A percentile compares a stretch with the other conserved stretches of the same genome.
Evolutionary conservation across 1,140 invertebrate species (phyloP).

Genomic region (Drosophila sechellia): DNA sequence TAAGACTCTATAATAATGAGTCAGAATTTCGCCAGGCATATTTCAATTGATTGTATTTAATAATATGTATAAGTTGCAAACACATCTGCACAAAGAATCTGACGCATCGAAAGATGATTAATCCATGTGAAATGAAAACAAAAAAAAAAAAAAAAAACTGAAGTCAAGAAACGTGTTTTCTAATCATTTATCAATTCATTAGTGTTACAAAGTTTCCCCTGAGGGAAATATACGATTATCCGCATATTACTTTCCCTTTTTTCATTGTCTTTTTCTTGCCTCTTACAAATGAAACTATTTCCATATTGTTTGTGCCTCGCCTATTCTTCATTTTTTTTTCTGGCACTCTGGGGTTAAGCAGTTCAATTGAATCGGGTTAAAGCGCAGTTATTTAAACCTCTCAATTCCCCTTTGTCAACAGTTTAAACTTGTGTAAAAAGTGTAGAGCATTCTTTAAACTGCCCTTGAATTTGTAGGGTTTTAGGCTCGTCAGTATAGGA

Average conservation of each 20-base stretch:
- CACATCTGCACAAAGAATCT: constrained; percentile 7
- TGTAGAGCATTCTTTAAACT: constrained; percentile 8
- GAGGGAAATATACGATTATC: constrained; percentile 9
- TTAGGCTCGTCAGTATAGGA: constrained; percentile 7
- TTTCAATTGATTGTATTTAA: constrained; percentile 5
- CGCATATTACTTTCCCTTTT: constrained; percentile 34
- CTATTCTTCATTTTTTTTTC: not conserved
- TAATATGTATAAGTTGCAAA: constrained; percentile 2
- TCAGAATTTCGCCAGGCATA: not conserved
- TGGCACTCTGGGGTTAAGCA: constrained; percentile 11
- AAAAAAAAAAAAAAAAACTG: not conserved
- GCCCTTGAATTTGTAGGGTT: constrained; percentile 22
- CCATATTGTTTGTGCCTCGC: constrained; percentile 1
- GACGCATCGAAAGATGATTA: constrained; percentile 23
- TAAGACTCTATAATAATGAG: not conserved
- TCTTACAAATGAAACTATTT: constrained; percentile 18
- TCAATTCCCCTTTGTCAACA: not conserved
- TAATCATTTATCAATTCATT: constrained; percentile 23
- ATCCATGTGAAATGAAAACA: not conserved
- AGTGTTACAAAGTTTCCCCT: constrained; percentile 9
- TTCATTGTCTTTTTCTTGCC: not conserved
- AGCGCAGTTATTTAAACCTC: constrained; percentile 9
- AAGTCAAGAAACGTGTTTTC: constrained; percentile 12
- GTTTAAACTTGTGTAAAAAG: not conserved
- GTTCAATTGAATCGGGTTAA: constrained; percentile 33